Conservation (phyloP, 2,888 invertebrate species). For the Fragum sueziense region DNA sequence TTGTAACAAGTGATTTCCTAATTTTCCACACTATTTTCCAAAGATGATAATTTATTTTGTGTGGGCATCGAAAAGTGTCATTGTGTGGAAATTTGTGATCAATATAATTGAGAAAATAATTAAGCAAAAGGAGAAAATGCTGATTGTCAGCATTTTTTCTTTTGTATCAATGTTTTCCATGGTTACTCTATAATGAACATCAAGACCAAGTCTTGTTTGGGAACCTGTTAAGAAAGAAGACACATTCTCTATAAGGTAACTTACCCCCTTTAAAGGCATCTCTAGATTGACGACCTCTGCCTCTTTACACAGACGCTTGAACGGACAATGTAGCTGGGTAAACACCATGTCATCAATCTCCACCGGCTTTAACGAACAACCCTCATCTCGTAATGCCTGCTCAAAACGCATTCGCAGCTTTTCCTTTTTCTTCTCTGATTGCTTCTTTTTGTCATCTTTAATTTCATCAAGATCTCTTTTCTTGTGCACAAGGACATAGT, state of each 20-base stretch:
- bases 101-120: neutral
- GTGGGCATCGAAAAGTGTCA: no score
- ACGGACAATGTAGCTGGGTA: conserved; percentile 78
- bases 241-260: conserved; percentile 23
- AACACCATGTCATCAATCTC: conserved; percentile 64
- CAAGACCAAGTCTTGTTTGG: neutral
- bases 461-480: conserved; percentile 51
- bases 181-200: neutral
- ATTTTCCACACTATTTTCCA: no score
- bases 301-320: conserved; percentile 79
- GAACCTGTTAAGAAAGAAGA: neutral
- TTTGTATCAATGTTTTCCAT: neutral
- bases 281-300: conserved; percentile 80
- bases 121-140: neutral
- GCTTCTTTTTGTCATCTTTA: conserved; percentile 46
- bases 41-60: no score
- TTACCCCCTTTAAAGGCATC: conserved; percentile 81
- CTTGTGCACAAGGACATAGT: conserved; percentile 77
- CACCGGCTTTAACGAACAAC: conserved; percentile 73
- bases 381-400: conserved; percentile 69
- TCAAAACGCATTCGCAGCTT: conserved; percentile 69
- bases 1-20: no score
- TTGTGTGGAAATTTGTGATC: no score
- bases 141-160: neutral
- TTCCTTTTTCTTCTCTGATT: conserved; percentile 46